A percentile compares a stretch with the other conserved stretches of the same genome.
phyloP scores from a whole-genome alignment of 1,140 invertebrate genomes.

The Monochamus saltuarius region DNA sequence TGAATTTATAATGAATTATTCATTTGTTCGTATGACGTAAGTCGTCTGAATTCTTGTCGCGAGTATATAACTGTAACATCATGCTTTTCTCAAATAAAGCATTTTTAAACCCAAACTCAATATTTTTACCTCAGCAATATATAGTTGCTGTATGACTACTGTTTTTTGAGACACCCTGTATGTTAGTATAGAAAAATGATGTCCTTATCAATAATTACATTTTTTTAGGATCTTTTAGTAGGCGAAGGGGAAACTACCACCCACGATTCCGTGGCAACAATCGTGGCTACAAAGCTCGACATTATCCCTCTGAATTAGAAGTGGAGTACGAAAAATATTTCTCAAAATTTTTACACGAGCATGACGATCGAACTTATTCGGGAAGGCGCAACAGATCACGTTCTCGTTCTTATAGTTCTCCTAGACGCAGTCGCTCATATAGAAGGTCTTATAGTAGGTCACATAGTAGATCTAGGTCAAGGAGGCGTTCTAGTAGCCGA shows the following conservation, averaged over 20 bases:
- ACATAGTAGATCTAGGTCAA: constrained; percentile 46
- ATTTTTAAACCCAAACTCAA: no score
- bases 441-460: constrained; percentile 23
- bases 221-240: constrained; percentile 19
- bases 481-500: constrained; percentile 51
- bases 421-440: constrained; percentile 15
- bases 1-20: no score
- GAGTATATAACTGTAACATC: no score
- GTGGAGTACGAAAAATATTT: constrained; percentile 54
- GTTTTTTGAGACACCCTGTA: no score
- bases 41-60: no score
- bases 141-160: no score
- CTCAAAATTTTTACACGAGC: constrained; percentile 52
- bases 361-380: constrained; percentile 42
- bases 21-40: no score
- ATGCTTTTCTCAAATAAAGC: no score
- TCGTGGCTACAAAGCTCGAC: constrained; percentile 17
- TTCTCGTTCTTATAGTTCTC: constrained; percentile 21
- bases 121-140: no score
- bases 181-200: no score
- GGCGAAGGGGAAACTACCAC: constrained; percentile 18
- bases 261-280: constrained; percentile 19
- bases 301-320: constrained; percentile 40
- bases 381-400: constrained; percentile 16
- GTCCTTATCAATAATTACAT: no score